Evolutionary conservation across 2,797 vertebrate species (phyloP).

Genomic region (Anguilla pacifica): DNA sequence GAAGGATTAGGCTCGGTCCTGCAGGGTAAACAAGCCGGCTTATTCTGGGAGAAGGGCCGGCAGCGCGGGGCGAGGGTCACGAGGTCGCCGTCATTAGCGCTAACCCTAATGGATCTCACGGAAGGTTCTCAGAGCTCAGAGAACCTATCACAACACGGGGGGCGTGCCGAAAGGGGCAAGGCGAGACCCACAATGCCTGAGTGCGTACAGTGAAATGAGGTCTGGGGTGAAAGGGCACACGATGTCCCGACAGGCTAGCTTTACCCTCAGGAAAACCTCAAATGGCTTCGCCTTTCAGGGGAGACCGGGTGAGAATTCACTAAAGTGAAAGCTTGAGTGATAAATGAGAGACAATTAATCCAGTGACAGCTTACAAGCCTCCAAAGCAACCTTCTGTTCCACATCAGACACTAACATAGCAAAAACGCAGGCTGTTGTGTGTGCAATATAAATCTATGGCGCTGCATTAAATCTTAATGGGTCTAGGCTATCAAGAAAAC

Average conservation of each 20-base stretch:
- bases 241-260: background rate
- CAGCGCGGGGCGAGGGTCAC: background rate
- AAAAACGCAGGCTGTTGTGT: background rate
- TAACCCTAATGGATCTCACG: background rate
- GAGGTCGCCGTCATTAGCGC: background rate
- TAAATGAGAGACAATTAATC: background rate
- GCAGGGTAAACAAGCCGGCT: background rate
- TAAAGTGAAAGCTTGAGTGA: background rate
- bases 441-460: constrained; percentile 7
- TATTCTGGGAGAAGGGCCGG: background rate
- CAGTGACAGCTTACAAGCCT: background rate
- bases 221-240: background rate
- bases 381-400: background rate
- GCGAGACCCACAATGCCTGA: background rate
- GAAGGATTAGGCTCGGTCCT: background rate
- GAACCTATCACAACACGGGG: constrained; percentile 9
- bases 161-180: background rate
- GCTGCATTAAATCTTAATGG: constrained; percentile 18
- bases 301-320: background rate
- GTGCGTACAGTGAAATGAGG: background rate
- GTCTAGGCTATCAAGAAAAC: background rate
- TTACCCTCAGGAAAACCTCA: background rate
- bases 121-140: background rate
- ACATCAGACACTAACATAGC: background rate
- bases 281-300: background rate